These are phyloP conservation scores for Microctenopoma lineatum DNA, from an alignment of 2,797 vertebrate species.

Conservation along the genomic window DNA sequence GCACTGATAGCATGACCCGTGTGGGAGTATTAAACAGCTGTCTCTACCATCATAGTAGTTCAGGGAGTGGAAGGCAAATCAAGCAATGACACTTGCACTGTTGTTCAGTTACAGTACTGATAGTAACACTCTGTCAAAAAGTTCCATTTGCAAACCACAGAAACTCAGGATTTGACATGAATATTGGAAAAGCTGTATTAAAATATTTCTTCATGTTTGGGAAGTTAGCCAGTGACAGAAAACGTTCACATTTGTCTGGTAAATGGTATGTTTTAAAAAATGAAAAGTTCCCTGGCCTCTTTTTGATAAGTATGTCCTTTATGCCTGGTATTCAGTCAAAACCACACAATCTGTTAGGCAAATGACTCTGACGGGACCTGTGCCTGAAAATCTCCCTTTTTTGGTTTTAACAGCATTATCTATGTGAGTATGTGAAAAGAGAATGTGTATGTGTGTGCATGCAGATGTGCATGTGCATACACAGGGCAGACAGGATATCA, in stretches of 20 bases:
- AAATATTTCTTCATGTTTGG: constrained; percentile 26
- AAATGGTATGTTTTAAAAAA: constrained; percentile 33
- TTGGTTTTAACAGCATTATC: constrained; percentile 39
- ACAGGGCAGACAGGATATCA: constrained; percentile 74
- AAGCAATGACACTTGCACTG: constrained; percentile 42
- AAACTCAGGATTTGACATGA: constrained; percentile 70
- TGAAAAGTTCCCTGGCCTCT: constrained; percentile 45
- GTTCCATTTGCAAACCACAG: constrained; percentile 64
- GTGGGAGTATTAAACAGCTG: constrained; percentile 76
- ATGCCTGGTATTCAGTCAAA: constrained; percentile 51
- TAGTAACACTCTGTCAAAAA: constrained; percentile 78
- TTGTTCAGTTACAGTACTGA: constrained; percentile 54
- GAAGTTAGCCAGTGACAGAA: constrained; percentile 47
- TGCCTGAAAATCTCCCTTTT: constrained; percentile 70
- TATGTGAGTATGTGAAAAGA: constrained; percentile 26
- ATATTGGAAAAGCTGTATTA: constrained; percentile 55
- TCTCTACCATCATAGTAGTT: constrained; percentile 41
- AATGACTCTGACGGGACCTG: constrained; percentile 59
- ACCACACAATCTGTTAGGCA: constrained; percentile 72
- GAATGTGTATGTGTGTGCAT: constrained; percentile 6
- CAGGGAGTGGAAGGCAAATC: constrained; percentile 46
- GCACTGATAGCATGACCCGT: constrained; percentile 42
- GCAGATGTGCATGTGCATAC: constrained; percentile 37
- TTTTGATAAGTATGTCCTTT: constrained; percentile 36
- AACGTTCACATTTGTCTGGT: constrained; percentile 16